These are phyloP conservation scores for Castor canadensis DNA, from an alignment of 2,113 vertebrate species.

Conservation along the genomic window DNA sequence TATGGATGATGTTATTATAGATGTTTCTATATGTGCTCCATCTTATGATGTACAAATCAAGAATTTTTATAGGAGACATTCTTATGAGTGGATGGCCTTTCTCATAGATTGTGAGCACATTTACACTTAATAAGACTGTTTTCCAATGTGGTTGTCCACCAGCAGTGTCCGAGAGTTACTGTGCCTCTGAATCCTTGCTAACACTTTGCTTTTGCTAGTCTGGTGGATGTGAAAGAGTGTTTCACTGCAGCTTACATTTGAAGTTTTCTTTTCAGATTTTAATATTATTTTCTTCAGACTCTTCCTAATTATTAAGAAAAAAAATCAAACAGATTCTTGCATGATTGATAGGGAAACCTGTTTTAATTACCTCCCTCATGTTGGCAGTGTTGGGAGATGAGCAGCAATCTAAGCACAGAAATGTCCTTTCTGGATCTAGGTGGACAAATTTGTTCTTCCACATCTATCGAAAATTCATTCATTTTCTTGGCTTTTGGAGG, in stretches of 20 bases:
- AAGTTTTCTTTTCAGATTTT: not conserved
- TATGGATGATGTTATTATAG: not conserved
- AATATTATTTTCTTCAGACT: not conserved
- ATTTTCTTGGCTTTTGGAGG: not conserved
- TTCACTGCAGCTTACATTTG: not conserved
- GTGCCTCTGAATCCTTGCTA: not conserved
- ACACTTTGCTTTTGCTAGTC: not conserved
- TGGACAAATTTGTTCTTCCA: not conserved
- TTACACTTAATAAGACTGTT: not conserved
- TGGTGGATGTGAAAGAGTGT: not conserved
- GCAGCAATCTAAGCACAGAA: not conserved
- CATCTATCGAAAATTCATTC: not conserved
- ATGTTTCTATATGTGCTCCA: not conserved
- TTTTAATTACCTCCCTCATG: not conserved
- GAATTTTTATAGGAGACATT: slow-evolving; percentile 10
- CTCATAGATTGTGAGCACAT: not conserved
- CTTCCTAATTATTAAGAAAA: not conserved
- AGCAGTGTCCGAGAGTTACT: not conserved
- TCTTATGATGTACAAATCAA: not conserved
- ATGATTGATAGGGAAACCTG: not conserved
- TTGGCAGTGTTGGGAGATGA: not conserved
- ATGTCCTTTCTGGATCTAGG: not conserved
- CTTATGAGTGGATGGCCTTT: not conserved
- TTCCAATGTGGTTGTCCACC: not conserved
- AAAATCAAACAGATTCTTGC: not conserved